phyloP scores from a whole-genome alignment of 2,113 vertebrate species.

The Boleophthalmus pectinirostris region DNA sequence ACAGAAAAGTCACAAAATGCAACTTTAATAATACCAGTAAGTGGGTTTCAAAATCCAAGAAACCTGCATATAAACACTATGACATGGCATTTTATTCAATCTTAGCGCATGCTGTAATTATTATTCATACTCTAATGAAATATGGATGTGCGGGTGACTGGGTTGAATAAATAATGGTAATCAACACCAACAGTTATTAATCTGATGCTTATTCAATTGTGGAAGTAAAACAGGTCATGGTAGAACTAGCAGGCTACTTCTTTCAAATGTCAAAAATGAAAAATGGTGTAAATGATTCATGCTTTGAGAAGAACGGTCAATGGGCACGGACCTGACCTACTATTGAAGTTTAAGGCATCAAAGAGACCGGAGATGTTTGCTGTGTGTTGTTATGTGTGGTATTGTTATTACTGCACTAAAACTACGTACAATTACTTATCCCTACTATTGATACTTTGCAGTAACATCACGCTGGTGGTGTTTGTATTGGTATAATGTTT shows the following conservation, averaged over 20 bases:
- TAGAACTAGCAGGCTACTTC: background rate
- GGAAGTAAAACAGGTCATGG: background rate
- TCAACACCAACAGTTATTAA: background rate
- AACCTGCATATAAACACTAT: background rate
- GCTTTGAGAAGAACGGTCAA: slow-evolving; percentile 9
- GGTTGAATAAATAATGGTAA: background rate
- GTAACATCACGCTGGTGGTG: no score
- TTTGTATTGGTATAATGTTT: no score
- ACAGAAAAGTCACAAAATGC: no score
- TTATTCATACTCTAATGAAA: background rate
- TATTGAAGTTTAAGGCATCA: slow-evolving; percentile 56
- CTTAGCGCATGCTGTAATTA: background rate
- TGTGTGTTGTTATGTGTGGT: background rate
- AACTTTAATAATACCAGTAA: background rate
- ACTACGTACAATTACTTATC: no score
- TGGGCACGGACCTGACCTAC: slow-evolving; percentile 41
- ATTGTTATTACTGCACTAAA: no score
- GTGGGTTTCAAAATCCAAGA: background rate
- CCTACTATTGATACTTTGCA: no score
- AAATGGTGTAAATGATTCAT: slow-evolving; percentile 58
- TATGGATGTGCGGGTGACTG: background rate
- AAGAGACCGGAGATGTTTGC: slow-evolving; percentile 11
- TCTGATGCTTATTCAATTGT: background rate
- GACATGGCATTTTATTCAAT: background rate
- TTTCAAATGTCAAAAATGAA: slow-evolving; percentile 27